A percentile compares a stretch with the other conserved stretches of the same genome.
phyloP scores from a whole-genome alignment of 2,888 invertebrate species.

The Leucophenga maculata region DNA sequence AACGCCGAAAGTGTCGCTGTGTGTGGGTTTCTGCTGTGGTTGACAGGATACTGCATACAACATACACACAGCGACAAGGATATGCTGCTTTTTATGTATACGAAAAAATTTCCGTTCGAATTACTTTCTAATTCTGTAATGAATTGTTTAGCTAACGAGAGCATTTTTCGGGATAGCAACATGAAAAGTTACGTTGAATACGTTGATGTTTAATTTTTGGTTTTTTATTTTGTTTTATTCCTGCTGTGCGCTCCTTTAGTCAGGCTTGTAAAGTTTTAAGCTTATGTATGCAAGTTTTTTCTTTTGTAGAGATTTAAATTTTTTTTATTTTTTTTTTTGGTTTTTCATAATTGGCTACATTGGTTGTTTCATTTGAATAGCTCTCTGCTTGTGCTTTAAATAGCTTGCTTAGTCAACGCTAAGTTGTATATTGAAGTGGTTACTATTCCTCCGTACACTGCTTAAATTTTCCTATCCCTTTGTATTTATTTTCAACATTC shows the following conservation, averaged over 20 bases:
- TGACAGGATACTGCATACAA: not conserved
- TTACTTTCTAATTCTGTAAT: conserved; percentile 65
- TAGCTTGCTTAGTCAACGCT: not conserved
- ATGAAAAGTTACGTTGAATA: conserved; percentile 57
- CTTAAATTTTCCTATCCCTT: not conserved
- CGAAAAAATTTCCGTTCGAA: conserved; percentile 65
- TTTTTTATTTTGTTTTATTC: not conserved
- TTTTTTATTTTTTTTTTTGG: conserved; percentile 28
- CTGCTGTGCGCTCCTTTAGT: not conserved
- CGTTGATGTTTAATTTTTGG: not conserved
- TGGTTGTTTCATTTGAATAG: conserved; percentile 40
- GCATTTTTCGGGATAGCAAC: conserved; percentile 54
- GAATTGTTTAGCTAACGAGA: conserved; percentile 61
- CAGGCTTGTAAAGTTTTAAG: conserved; percentile 24
- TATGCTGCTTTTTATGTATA: conserved; percentile 51
- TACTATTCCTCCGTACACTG: too few relatives aligned
- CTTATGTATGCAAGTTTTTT: conserved; percentile 33
- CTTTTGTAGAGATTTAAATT: conserved; percentile 6
- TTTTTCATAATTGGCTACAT: conserved; percentile 56
- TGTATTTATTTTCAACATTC: not conserved
- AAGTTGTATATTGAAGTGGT: not conserved
- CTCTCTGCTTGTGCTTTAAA: not conserved
- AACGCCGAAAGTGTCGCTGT: conserved; percentile 40
- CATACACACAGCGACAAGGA: conserved; percentile 22
- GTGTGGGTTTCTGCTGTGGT: not conserved